Base-by-base conservation (phyloP, 1,140 invertebrate genomes). In the Armadillidium nasatum region DNA sequence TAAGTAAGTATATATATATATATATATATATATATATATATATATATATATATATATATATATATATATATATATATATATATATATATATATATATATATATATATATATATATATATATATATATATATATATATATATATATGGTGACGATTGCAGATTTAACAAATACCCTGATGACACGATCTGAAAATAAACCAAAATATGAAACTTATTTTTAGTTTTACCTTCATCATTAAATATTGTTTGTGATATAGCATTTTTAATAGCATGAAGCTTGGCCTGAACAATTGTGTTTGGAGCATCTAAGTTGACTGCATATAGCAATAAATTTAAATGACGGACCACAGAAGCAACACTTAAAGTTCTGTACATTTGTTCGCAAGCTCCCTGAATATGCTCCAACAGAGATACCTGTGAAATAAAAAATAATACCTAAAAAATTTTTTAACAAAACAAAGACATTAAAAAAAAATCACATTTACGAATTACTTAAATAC, bases 291-390 rank as follows among this genome's bases (percentile, higher is more conserved):
- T 46, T 10, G 76, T 44, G 13, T 73, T 75, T 33, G 77, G 74
- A 95, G 84, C 2, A 95, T 86, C 77, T 94, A 90, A 82, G 90
- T 91, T 70, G 92, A 88, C 21, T 92, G 77, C 78, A 78, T 78
- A 78, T 33, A 81, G 76, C 50, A 77, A 54, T 60, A 72, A 76
- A 75, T 73, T 77, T 60, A 81, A 69, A 23, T 79, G 80, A 33
- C 75, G 76, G n/a, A 76, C 75, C 19, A 81, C 80, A 60, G 78
- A 75, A 15, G 73, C 75, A 54, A 75, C 67, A 72, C 72, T 76
- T 33, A 81, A 54, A 10, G 78, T 75, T 44, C 77, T 73, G 50
- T 68, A 72, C 43, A 81, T 72, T 67, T 81, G 80, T 67, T 81
- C 80, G 72, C 77, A 81, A 19, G 77, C 76, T 71, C 80, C 77